A percentile compares a stretch with the other conserved stretches of the same genome.
phyloP scores from a whole-genome alignment of 2,113 vertebrate genomes.

The Campylorhamphus procurvoides region DNA sequence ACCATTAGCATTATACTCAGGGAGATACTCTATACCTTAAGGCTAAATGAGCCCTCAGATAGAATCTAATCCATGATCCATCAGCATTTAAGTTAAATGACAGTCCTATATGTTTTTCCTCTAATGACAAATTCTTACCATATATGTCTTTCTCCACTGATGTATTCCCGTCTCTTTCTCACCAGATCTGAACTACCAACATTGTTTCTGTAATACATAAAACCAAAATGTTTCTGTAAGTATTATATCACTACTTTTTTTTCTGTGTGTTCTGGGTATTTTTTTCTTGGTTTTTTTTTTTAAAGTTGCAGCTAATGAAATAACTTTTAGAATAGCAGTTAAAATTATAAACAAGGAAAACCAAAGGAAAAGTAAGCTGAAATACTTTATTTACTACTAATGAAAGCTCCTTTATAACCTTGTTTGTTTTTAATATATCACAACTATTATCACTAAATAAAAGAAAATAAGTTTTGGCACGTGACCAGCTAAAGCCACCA shows the following conservation, averaged over 20 bases:
- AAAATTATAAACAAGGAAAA: not conserved
- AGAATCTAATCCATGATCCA: not conserved
- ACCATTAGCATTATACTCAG: not conserved
- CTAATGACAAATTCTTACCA: not conserved
- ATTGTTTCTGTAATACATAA: not conserved
- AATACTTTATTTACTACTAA: not conserved
- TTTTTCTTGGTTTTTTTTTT: not conserved
- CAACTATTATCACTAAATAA: not conserved
- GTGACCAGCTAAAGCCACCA: not conserved
- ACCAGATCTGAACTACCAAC: not conserved
- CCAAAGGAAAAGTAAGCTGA: not conserved
- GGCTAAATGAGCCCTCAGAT: conserved; percentile 1
- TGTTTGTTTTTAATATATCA: not conserved
- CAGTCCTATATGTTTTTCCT: not conserved
- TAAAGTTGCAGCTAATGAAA: not conserved
- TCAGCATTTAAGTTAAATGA: conserved; percentile 9
- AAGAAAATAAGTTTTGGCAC: not conserved
- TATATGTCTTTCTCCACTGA: fast-evolving
- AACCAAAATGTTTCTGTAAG: not conserved
- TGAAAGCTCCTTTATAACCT: not conserved
- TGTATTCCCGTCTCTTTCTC: not conserved
- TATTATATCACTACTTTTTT: not conserved
- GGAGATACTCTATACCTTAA: not conserved
- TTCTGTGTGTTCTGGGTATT: not conserved
- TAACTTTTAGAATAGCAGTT: not conserved